phyloP scores from a whole-genome alignment of 2,797 vertebrate genomes.

The Micrastur ruficollis region DNA sequence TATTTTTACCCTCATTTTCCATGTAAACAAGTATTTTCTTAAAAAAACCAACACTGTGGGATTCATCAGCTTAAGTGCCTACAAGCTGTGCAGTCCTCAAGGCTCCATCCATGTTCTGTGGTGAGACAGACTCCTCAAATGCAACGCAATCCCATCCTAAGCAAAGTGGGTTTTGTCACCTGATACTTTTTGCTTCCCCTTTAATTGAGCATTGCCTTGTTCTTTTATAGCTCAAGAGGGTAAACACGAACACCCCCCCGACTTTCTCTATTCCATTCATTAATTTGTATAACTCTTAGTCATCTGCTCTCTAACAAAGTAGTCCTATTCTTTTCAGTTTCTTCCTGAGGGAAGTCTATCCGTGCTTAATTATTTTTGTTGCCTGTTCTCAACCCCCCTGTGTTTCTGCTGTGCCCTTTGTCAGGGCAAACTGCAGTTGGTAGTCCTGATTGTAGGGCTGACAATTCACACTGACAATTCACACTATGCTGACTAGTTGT shows the following conservation, averaged over 20 bases:
- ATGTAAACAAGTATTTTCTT: neutral
- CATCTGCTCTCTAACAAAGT: slow-evolving; percentile 53
- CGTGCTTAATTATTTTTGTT: slow-evolving; percentile 30
- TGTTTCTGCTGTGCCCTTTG: slow-evolving; percentile 52
- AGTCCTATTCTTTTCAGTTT: slow-evolving; percentile 53
- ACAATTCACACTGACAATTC: slow-evolving; percentile 57
- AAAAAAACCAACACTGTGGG: neutral
- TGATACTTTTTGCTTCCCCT: slow-evolving; percentile 10
- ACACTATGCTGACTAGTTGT: slow-evolving; percentile 60
- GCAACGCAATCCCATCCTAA: neutral
- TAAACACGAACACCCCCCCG: neutral
- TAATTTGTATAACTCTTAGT: slow-evolving; percentile 59
- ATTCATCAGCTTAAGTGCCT: neutral
- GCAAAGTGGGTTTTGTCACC: neutral
- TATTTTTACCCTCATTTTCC: neutral
- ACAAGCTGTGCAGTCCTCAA: neutral
- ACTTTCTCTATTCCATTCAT: slow-evolving; percentile 57
- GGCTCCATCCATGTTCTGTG: neutral
- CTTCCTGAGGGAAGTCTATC: slow-evolving; percentile 55
- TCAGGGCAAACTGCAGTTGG: slow-evolving; percentile 40
- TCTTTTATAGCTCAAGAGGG: slow-evolving; percentile 26
- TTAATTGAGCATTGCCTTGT: slow-evolving; percentile 31
- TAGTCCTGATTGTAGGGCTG: slow-evolving; percentile 51
- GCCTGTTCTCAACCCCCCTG: slow-evolving; percentile 35
- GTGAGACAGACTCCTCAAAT: neutral